A percentile compares a stretch with the other conserved stretches of the same genome.
These are phyloP conservation scores for Lacerta viridis DNA, from an alignment of 2,797 vertebrate species.

Conservation along the genomic window DNA sequence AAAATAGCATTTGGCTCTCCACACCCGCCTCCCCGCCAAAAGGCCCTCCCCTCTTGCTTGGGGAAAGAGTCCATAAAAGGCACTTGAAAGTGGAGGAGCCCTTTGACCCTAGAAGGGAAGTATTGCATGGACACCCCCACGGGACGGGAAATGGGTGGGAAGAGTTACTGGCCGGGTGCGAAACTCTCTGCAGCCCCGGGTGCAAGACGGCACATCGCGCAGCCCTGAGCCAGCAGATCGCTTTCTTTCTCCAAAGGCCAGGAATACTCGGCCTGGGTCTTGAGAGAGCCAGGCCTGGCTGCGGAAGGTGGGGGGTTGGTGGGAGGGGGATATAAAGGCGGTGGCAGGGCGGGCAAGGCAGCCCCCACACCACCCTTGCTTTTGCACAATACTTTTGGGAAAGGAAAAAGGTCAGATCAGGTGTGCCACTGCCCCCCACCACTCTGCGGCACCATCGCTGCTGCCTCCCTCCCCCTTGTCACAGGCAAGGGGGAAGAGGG, in stretches of 20 bases:
- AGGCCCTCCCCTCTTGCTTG: neutral
- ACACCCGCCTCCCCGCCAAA: neutral
- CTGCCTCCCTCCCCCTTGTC: neutral
- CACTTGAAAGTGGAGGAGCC: conserved; percentile 32
- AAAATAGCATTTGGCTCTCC: neutral
- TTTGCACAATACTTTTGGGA: no score
- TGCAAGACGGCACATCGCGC: no score
- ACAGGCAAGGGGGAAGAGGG: neutral
- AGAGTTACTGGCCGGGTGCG: conserved; percentile 5
- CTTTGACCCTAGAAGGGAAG: conserved; percentile 9
- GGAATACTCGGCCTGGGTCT: neutral
- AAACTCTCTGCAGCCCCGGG: neutral
- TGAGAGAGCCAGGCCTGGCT: neutral
- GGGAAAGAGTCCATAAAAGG: conserved; percentile 32
- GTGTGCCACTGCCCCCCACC: neutral
- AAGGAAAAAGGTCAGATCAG: neutral
- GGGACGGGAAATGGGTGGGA: neutral
- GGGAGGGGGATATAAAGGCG: neutral
- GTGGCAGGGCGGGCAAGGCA: neutral
- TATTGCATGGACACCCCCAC: conserved; percentile 28
- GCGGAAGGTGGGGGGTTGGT: rapidly evolving
- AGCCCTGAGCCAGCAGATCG: neutral
- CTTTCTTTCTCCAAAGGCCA: neutral
- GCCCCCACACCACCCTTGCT: neutral
- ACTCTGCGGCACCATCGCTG: neutral